These are phyloP conservation scores for Myrmecobius fasciatus DNA, from an alignment of 2,113 vertebrate species.

Conservation along the genomic window DNA sequence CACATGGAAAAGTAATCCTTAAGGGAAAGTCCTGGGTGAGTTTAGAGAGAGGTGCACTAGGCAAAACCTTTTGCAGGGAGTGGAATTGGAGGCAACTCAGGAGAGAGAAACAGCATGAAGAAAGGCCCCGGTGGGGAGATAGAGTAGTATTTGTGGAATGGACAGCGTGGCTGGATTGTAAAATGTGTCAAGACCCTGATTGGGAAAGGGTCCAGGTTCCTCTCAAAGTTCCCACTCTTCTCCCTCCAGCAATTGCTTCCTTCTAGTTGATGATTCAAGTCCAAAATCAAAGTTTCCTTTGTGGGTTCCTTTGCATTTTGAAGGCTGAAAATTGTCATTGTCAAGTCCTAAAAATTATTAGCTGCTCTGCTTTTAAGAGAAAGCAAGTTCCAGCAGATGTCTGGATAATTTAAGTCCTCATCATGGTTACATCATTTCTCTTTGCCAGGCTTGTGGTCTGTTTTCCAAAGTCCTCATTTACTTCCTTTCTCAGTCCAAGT, in stretches of 20 bases:
- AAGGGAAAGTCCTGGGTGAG: neutral
- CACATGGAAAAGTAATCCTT: neutral
- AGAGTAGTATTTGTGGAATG: neutral
- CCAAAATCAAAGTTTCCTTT: neutral
- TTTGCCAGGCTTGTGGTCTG: neutral
- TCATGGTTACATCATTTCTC: neutral
- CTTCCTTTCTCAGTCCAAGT: neutral
- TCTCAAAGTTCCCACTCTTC: neutral
- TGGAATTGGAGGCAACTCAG: neutral
- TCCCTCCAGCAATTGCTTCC: neutral
- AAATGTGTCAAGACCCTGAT: neutral
- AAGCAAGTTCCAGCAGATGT: neutral
- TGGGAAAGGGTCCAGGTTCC: neutral
- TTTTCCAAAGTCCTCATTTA: neutral
- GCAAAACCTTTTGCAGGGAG: no score
- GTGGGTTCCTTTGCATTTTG: neutral
- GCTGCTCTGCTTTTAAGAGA: neutral
- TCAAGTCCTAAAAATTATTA: no score
- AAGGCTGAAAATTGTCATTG: neutral
- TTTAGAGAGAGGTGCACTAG: neutral
- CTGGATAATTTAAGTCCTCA: neutral
- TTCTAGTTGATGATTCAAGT: neutral
- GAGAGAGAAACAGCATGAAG: neutral
- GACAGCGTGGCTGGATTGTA: neutral
- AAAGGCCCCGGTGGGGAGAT: no score